Evolutionary conservation across 2,113 vertebrate genomes (phyloP).

Genomic region (Salminus brasiliensis): DNA sequence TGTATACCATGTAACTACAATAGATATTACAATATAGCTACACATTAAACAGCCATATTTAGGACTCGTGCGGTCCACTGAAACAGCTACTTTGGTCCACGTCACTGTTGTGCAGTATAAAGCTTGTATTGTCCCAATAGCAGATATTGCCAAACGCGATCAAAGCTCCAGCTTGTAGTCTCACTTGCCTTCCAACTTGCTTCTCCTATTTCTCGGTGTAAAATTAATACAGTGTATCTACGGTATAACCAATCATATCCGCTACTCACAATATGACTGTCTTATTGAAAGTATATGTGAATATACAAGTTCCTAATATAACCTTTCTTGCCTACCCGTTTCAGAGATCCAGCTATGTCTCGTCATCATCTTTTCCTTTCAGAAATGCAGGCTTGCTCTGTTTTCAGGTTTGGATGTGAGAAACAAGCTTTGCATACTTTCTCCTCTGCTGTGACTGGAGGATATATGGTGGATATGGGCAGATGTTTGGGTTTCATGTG

Average conservation of each 20-base stretch:
- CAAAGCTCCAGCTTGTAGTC: background rate
- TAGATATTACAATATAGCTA: conserved; percentile 36
- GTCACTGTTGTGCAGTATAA: conserved; percentile 23
- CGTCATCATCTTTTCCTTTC: background rate
- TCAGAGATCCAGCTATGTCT: too few species aligned
- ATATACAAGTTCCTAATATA: background rate
- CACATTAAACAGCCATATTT: conserved; percentile 31
- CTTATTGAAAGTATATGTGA: conserved; percentile 25
- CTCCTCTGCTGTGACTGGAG: background rate
- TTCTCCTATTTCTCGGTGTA: conserved; percentile 22
- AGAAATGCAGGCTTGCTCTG: background rate
- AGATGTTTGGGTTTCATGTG: background rate
- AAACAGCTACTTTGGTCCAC: conserved; percentile 14
- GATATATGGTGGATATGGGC: conserved; percentile 21
- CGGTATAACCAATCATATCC: conserved; percentile 27
- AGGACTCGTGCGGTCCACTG: conserved; percentile 7
- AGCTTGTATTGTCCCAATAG: conserved; percentile 19
- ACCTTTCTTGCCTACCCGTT: background rate
- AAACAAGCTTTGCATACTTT: background rate
- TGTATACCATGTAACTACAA: conserved; percentile 18
- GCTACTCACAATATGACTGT: conserved; percentile 18
- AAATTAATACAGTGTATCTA: conserved; percentile 16
- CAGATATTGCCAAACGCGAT: conserved; percentile 15
- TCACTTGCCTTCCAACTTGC: conserved; percentile 11
- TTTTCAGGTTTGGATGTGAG: background rate